Conservation (phyloP, 2,113 vertebrate species). For the Zootoca vivipara region DNA sequence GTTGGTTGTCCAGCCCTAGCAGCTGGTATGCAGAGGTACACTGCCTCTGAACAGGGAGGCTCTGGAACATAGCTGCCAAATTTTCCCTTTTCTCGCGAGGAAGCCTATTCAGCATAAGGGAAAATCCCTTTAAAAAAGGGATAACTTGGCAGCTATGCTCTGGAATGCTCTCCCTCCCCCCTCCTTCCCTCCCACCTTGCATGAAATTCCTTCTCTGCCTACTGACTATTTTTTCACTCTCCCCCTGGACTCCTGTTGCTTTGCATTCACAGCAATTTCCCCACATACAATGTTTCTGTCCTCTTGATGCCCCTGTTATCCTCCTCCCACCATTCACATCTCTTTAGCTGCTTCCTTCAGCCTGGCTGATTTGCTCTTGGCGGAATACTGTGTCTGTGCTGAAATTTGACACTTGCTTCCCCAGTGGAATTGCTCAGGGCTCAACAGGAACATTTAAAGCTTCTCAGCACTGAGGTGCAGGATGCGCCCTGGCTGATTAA, state of each 20-base stretch:
- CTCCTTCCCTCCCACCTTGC: background rate
- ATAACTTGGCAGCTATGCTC: too few species aligned
- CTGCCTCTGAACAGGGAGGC: too few species aligned
- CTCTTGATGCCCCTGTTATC: background rate
- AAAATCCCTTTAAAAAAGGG: too few species aligned
- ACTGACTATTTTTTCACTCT: background rate
- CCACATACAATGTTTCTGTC: background rate
- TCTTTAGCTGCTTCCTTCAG: background rate
- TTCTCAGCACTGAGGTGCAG: background rate
- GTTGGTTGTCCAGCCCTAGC: background rate
- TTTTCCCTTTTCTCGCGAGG: too few species aligned
- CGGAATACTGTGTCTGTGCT: background rate
- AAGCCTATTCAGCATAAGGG: too few species aligned
- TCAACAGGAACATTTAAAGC: background rate
- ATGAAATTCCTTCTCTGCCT: background rate
- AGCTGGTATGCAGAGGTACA: background rate
- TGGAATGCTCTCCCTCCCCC: too few species aligned
- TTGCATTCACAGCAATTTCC: too few species aligned
- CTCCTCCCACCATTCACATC: background rate
- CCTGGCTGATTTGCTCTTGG: background rate
- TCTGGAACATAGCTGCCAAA: too few species aligned
- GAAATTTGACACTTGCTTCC: background rate
- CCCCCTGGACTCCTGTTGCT: background rate
- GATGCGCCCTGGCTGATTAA: background rate
- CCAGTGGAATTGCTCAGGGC: background rate